A percentile compares a stretch with the other conserved stretches of the same genome.
phyloP scores from a whole-genome alignment of 2,797 vertebrate species.

The Heterohyrax brucei region DNA sequence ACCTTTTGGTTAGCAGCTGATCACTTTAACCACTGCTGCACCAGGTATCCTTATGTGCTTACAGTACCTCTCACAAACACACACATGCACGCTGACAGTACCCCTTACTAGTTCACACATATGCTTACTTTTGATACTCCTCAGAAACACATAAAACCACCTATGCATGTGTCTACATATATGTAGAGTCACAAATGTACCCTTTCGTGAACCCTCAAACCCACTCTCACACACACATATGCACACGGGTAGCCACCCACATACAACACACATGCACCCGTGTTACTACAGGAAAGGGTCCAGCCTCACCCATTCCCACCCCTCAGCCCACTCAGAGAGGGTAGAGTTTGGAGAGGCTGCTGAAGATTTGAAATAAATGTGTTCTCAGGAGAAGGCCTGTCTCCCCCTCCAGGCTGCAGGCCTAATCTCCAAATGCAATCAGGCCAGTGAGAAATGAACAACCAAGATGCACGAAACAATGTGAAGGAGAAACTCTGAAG shows the following conservation, averaged over 20 bases:
- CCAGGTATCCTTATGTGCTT: background rate
- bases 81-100: fast-evolving
- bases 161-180: fast-evolving
- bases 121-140: too few species aligned
- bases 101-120: too few species aligned
- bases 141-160: too few species aligned
- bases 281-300: background rate
- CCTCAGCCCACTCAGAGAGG: background rate
- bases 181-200: fast-evolving
- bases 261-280: background rate
- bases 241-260: background rate
- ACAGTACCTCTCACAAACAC: background rate
- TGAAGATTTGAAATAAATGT: constrained; percentile 60
- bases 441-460: constrained; percentile 83
- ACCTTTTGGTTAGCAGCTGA: background rate
- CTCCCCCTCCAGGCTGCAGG: constrained; percentile 77
- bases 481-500: constrained; percentile 85
- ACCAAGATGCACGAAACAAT: constrained; percentile 83
- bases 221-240: too few species aligned
- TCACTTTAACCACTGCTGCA: background rate
- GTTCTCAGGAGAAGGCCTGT: constrained; percentile 36
- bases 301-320: background rate
- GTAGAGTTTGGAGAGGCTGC: background rate
- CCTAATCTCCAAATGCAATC: constrained; percentile 86
- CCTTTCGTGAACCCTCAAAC: fast-evolving